Conservation (phyloP, 2,797 vertebrate species). For the Neoniphon sammara region DNA sequence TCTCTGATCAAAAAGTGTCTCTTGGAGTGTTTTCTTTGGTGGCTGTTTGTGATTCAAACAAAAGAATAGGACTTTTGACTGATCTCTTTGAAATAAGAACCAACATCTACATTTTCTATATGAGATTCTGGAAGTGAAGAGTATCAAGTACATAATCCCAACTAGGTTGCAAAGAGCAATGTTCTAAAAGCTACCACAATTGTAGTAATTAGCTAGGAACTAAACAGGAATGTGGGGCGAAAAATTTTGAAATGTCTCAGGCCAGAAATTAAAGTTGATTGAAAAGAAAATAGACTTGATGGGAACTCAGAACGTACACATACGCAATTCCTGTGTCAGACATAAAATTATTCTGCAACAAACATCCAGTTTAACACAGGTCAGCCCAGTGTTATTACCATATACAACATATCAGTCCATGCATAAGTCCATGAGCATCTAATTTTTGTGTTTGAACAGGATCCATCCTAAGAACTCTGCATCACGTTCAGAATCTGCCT, state of each 20-base stretch:
- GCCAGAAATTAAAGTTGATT: conserved; percentile 34
- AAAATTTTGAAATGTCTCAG: conserved; percentile 59
- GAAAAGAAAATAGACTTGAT: conserved; percentile 28
- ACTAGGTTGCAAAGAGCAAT: conserved; percentile 22
- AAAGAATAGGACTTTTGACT: conserved; percentile 40
- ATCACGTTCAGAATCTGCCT: neutral
- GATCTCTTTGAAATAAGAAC: conserved; percentile 38
- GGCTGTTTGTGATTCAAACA: conserved; percentile 45
- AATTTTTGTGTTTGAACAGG: conserved; percentile 24
- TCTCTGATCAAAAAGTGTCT: conserved; percentile 31
- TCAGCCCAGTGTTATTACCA: conserved; percentile 61
- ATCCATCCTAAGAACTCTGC: conserved; percentile 29
- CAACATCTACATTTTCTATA: conserved; percentile 38
- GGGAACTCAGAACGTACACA: conserved; percentile 2
- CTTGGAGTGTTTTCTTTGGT: conserved; percentile 71
- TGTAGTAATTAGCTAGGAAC: conserved; percentile 35
- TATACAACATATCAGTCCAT: conserved; percentile 42
- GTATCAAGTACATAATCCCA: conserved; percentile 43
- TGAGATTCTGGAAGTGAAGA: conserved; percentile 23
- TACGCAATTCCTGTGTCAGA: conserved; percentile 41
- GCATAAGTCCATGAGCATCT: conserved; percentile 43
- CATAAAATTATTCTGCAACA: conserved; percentile 34
- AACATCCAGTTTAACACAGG: conserved; percentile 67
- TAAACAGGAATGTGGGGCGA: conserved; percentile 66
- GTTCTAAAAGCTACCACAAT: conserved; percentile 43